Conservation (phyloP, 2,888 invertebrate species). For the Stenodera caucasica region DNA sequence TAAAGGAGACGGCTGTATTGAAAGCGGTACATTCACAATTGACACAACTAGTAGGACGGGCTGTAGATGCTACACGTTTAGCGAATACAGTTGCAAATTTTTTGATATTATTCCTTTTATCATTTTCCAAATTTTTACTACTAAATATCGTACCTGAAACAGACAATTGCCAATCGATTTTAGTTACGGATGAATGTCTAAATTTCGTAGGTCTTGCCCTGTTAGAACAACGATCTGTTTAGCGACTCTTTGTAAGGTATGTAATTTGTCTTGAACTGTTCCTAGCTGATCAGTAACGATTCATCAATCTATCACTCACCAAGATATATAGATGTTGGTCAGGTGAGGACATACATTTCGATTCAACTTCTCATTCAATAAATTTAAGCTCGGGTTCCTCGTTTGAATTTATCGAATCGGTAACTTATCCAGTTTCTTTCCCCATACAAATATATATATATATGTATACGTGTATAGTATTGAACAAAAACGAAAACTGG, state of each 20-base stretch:
- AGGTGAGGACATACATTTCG: slow-evolving; percentile 34
- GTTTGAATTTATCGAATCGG: slow-evolving; percentile 10
- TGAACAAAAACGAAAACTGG: neutral
- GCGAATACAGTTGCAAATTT: slow-evolving; percentile 69
- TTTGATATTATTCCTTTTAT: slow-evolving; percentile 61
- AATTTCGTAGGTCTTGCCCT: slow-evolving; percentile 6
- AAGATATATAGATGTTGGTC: slow-evolving; percentile 36
- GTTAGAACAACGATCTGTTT: slow-evolving; percentile 7
- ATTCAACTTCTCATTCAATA: slow-evolving; percentile 20
- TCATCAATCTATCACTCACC: slow-evolving; percentile 33
- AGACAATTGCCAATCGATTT: slow-evolving; percentile 4
- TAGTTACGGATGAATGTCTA: no score
- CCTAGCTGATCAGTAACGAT: slow-evolving; percentile 20
- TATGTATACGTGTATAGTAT: neutral
- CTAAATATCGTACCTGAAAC: slow-evolving; percentile 64
- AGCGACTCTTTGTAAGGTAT: slow-evolving; percentile 8
- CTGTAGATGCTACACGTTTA: slow-evolving; percentile 66
- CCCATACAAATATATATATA: neutral
- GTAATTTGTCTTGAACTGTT: slow-evolving; percentile 16
- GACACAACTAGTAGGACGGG: slow-evolving; percentile 63
- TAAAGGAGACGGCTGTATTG: slow-evolving; percentile 66
- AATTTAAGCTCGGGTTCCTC: slow-evolving; percentile 17
- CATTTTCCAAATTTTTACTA: slow-evolving; percentile 61
- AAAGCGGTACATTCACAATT: slow-evolving; percentile 71
- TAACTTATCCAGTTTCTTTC: neutral